Evolutionary conservation across 2,888 invertebrate genomes (phyloP), one percentile per base, ranked within the genome.

Genomic region (Rhamnusium bicolor): DNA sequence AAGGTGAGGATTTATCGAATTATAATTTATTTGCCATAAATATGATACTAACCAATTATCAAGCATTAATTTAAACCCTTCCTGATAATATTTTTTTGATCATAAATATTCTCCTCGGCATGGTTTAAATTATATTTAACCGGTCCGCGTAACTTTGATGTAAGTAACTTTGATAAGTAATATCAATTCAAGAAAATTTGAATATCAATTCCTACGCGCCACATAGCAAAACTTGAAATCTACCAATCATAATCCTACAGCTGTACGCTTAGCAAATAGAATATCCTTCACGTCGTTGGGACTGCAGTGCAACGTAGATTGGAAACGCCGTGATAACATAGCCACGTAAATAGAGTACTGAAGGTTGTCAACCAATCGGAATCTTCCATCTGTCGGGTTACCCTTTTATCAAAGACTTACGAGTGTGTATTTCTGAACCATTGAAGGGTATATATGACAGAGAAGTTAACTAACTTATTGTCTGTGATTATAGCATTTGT

Each of bases 371-470:
- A 81, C 88, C 88, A 88, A 88, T 88, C 78, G 80, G 53, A 85
- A 72, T 82, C 71, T 86, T 88, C 88, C 88, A 88, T 88, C 88
- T 88, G 88, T 87, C 88, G 87, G 77, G 73, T 80, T 79, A 73
- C 74, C 78, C 72, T 71, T 63, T 71, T 74, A 75, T 67, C 75
- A 77, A 70, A 76, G 85, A 84, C 83, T 72, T 79, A 81, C 82
- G 75, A 24, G 12, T 60, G 47, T 8, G 8, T 62, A 27, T 12
- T 29, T 8, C 10, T 24, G 49, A 19, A 47, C 62, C 49, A 49
- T 58, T 56, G 19, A 12, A 2, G 1, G n/a, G 8, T 75, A 76
- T 73, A 78, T 75, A 79, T 63, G 72, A 80, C 46, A 71, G 69
- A 81, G 79, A 74, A 49, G 60, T 21, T 14, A 29, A 58, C 62